These are phyloP conservation scores for Ceryle rudis DNA, from an alignment of 2,797 vertebrate species.

Conservation along the genomic window DNA sequence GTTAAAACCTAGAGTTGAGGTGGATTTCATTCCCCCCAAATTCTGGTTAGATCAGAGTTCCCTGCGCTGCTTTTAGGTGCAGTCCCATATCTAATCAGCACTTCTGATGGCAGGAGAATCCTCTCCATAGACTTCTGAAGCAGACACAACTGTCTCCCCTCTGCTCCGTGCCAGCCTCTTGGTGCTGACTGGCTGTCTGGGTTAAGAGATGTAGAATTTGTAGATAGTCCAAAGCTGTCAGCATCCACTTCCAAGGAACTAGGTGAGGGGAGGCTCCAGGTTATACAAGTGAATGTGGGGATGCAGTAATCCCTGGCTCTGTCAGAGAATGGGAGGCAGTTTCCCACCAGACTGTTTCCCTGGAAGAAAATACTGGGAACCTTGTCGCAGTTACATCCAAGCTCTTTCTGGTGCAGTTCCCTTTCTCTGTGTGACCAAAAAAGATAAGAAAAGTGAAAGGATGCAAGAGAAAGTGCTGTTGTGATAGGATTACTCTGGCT, in stretches of 20 bases:
- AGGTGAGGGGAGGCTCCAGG: background rate
- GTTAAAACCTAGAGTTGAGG: background rate
- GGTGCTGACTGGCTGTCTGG: background rate
- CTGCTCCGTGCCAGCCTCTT: background rate
- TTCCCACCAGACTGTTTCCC: background rate
- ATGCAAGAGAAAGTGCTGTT: background rate
- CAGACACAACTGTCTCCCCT: background rate
- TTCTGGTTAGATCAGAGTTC: background rate
- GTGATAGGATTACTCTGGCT: background rate
- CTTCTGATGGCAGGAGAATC: background rate
- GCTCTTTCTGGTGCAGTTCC: background rate
- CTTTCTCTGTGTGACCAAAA: background rate
- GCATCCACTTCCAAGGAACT: background rate
- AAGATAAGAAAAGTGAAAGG: background rate
- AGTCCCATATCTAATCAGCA: too few species aligned
- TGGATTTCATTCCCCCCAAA: background rate
- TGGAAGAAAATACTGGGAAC: background rate
- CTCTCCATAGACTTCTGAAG: background rate
- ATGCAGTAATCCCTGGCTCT: background rate
- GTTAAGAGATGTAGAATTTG: background rate
- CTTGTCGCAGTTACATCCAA: background rate
- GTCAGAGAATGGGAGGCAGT: background rate
- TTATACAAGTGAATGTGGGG: background rate
- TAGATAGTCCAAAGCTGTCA: background rate
- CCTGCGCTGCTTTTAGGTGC: background rate